phyloP scores from a whole-genome alignment of 2,797 vertebrate genomes.

The Pangasius sanitwongsei region DNA sequence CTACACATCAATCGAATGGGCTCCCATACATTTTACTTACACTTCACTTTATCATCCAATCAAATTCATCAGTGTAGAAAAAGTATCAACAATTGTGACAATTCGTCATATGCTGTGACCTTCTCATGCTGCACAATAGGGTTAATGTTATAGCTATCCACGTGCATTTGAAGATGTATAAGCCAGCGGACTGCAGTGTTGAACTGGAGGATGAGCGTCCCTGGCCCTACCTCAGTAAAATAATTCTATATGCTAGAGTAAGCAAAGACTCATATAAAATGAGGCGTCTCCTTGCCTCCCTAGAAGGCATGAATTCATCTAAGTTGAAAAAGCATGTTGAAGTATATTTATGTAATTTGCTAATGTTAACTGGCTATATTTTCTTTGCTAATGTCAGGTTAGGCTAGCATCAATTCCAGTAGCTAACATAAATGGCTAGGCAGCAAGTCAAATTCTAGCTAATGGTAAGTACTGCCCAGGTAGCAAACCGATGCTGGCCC shows the following conservation, averaged over 20 bases:
- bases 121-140: neutral
- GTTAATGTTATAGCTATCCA: neutral
- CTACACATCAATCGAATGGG: neutral
- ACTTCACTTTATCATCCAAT: neutral
- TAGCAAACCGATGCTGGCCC: neutral
- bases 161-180: neutral
- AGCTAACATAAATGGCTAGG: neutral
- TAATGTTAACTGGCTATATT: neutral
- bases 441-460: neutral
- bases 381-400: neutral
- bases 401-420: neutral
- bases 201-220: neutral
- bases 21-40: neutral
- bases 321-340: neutral
- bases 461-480: neutral
- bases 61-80: neutral
- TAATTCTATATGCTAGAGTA: neutral
- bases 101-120: neutral
- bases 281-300: neutral
- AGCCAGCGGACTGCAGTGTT: neutral
- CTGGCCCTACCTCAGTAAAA: neutral
- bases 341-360: too few species aligned
- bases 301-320: neutral
- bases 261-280: neutral
- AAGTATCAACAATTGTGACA: too few species aligned